These are phyloP conservation scores for Cantharis nigra DNA, from an alignment of 2,888 invertebrate species.

Conservation along the genomic window DNA sequence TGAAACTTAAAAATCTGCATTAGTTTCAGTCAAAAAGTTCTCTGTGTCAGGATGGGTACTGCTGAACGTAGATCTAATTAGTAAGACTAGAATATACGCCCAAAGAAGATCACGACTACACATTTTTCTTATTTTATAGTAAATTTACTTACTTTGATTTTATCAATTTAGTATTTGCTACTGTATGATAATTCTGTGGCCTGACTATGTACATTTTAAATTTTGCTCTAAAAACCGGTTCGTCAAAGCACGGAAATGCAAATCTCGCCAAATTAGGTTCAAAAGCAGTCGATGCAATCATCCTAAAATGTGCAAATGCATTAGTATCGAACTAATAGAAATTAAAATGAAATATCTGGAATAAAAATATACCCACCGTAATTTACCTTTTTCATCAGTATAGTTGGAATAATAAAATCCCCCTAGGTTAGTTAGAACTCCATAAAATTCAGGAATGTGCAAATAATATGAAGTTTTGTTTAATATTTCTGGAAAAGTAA, in stretches of 20 bases:
- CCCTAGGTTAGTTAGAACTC: neutral
- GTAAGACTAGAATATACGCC: too few relatives aligned
- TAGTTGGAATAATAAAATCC: neutral
- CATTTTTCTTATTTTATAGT: neutral
- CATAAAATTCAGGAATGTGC: neutral
- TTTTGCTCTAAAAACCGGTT: constrained; percentile 54
- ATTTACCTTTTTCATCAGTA: neutral
- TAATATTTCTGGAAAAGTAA: neutral
- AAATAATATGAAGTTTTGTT: neutral
- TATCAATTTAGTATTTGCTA: constrained; percentile 34
- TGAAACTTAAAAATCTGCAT: too few relatives aligned
- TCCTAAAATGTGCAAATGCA: constrained; percentile 40
- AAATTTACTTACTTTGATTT: neutral
- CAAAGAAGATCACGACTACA: too few relatives aligned
- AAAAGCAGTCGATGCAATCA: constrained; percentile 66
- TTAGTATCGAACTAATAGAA: too few relatives aligned
- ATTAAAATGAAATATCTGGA: neutral
- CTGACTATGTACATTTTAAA: constrained; percentile 66
- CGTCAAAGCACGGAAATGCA: constrained; percentile 78
- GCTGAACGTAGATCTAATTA: too few relatives aligned
- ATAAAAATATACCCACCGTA: neutral
- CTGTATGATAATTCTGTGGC: constrained; percentile 39
- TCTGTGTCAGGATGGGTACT: too few relatives aligned
- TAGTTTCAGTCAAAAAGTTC: too few relatives aligned
- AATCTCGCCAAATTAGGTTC: constrained; percentile 66